Evolutionary conservation across 1,140 invertebrate genomes (phyloP), one percentile per base, ranked within the genome.

Genomic region (Hydropsyche tenuis): DNA sequence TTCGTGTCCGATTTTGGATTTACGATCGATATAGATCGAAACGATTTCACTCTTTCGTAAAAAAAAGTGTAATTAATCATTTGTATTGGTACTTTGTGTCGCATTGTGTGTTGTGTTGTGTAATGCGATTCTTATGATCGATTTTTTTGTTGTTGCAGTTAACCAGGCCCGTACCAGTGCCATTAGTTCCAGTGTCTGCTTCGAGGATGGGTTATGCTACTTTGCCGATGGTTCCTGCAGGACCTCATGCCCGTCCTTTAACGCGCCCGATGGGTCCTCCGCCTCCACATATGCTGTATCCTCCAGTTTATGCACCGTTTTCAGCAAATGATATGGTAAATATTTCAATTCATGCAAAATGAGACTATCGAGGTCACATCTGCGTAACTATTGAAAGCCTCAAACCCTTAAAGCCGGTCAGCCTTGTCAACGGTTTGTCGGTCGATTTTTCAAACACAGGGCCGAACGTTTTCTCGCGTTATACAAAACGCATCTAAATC

Each of bases 131-230:
- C 9, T 37, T 37, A 37, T 37, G 9, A 37, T 37, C 3, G 3
- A 37, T 37, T 37, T 68, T 48, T 48, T 68, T 62, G 65, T 27
- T 69, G 0, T 77, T 74, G n/a, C 72, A 77, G 76, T 18, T 77
- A 42, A 66, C 27, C 6, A 73, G 74, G n/a, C 68, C 71, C 1
- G 22, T 75, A 1, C 73, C 73, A 5, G 60, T 77, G 53, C 72
- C 74, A 27, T 37, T 77, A 46, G 51, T 75, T 30, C 53, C 73
- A 16, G 68, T 75, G 6, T 7, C 73, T 18, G 30, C 68, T 0
- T 64, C 37, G 37, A 71, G 74, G n/a, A 37, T 77, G 68, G 76
- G 76, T 11, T 77, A 77, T 53, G 76, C 76, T 45, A 77, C 76
- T 16, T 64, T 77, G 16, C 76, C 76, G 1, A 69, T 77, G 75